These are phyloP conservation scores for Acrocephalus scirpaceus DNA, from an alignment of 2,797 vertebrate species.

Conservation along the genomic window DNA sequence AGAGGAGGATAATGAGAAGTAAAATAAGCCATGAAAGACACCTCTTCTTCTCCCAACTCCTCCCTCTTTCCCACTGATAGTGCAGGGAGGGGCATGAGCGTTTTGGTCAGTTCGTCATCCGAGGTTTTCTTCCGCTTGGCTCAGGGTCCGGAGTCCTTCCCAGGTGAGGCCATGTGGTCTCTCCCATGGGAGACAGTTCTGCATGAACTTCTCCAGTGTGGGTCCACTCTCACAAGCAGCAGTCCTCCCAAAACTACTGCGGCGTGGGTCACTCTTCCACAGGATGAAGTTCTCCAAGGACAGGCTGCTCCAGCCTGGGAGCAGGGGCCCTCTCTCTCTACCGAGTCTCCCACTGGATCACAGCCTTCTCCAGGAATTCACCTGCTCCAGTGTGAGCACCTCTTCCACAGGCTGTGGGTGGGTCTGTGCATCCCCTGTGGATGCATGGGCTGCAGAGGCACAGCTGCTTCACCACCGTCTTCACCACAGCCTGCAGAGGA, in stretches of 20 bases:
- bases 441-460: background rate
- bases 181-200: background rate
- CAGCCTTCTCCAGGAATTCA: background rate
- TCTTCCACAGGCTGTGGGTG: fast-evolving
- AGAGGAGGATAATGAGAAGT: background rate
- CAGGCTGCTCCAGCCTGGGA: background rate
- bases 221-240: background rate
- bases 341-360: background rate
- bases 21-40: background rate
- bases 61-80: background rate
- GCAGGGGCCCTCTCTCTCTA: background rate
- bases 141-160: background rate
- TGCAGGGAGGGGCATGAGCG: too few species aligned
- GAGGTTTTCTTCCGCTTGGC: background rate
- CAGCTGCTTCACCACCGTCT: background rate
- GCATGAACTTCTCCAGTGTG: background rate
- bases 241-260: background rate
- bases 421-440: background rate
- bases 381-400: background rate
- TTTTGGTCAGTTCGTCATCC: background rate
- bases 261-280: background rate
- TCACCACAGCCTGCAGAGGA: background rate
- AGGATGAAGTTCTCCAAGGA: background rate
- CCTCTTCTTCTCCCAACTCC: background rate
- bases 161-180: fast-evolving